Percentiles rank a stretch among this genome's conserved stretches.
These are phyloP conservation scores for Drosophila tripunctata DNA, from an alignment of 2,888 invertebrate species.

Conservation along the genomic window DNA sequence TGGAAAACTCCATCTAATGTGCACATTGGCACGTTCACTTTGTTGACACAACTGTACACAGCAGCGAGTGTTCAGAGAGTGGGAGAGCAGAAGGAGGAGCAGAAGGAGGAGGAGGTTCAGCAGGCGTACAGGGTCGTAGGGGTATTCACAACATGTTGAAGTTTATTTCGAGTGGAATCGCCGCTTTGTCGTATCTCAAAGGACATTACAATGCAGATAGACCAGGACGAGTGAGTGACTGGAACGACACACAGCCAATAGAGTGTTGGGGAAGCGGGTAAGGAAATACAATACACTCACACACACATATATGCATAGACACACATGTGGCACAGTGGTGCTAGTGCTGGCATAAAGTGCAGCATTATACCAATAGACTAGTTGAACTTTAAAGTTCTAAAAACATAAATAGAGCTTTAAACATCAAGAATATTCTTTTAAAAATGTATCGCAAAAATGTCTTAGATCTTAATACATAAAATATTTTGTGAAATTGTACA, in stretches of 20 bases:
- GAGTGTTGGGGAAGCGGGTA: constrained; percentile 46
- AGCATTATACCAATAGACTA: too few species aligned
- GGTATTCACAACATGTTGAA: constrained; percentile 46
- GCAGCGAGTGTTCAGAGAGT: constrained; percentile 16
- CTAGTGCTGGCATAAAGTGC: neutral
- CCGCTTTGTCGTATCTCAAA: constrained; percentile 76
- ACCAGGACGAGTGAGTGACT: constrained; percentile 67
- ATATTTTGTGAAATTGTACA: too few species aligned
- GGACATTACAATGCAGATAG: constrained; percentile 80
- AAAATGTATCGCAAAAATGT: too few species aligned
- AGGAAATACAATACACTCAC: constrained; percentile 19
- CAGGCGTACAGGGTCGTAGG: neutral
- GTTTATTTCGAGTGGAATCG: constrained; percentile 79
- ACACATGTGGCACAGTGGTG: constrained; percentile 38
- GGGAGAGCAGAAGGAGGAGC: neutral
- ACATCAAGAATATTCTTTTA: too few species aligned
- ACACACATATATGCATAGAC: constrained; percentile 7
- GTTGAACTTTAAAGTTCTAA: too few species aligned
- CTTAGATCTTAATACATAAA: too few species aligned
- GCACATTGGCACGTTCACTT: constrained; percentile 79
- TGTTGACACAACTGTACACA: constrained; percentile 77
- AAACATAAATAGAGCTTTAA: too few species aligned
- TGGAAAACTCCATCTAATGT: constrained; percentile 67
- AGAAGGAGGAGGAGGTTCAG: neutral
- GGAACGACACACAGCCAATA: constrained; percentile 61